Conservation (phyloP, 2,888 invertebrate genomes). For the Aproaerema taeniolella region DNA sequence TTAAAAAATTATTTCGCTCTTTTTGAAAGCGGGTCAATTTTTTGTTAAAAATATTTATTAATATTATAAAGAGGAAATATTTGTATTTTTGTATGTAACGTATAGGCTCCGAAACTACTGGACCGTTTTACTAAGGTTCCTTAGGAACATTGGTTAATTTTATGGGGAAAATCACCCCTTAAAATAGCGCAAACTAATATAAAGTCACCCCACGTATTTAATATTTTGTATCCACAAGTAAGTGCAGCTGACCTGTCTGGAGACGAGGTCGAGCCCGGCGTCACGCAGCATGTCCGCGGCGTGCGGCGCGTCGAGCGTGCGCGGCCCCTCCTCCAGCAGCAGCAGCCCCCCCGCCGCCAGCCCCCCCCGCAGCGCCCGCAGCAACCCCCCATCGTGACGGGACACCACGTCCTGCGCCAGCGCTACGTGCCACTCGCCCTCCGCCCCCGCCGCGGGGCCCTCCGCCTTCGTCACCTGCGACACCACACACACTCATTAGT, state of each 20-base stretch:
- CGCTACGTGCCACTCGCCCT: constrained; percentile 82
- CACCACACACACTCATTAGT: neutral
- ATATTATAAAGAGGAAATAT: no score
- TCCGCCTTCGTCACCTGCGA: no score
- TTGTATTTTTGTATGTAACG: no score
- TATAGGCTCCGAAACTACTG: no score
- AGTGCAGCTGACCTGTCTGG: constrained; percentile 16
- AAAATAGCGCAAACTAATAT: neutral
- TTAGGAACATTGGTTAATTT: neutral
- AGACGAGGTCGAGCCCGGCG: constrained; percentile 46
- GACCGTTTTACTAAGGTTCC: no score
- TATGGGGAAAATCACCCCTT: no score
- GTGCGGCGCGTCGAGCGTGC: constrained; percentile 57
- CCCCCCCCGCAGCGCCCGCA: constrained; percentile 78
- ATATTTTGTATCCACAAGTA: neutral
- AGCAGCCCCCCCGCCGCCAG: constrained; percentile 84
- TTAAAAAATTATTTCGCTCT: no score
- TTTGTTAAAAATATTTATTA: no score
- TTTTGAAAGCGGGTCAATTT: no score
- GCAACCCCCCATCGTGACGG: constrained; percentile 67
- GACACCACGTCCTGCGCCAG: constrained; percentile 81
- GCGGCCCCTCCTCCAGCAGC: constrained; percentile 82
- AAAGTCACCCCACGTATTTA: neutral
- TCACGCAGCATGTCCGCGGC: constrained; percentile 44
- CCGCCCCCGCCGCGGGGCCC: constrained; percentile 77